Evolutionary conservation across 2,797 vertebrate genomes (phyloP), one percentile per base, ranked within the genome.

Genomic region (Gorsachius magnificus): DNA sequence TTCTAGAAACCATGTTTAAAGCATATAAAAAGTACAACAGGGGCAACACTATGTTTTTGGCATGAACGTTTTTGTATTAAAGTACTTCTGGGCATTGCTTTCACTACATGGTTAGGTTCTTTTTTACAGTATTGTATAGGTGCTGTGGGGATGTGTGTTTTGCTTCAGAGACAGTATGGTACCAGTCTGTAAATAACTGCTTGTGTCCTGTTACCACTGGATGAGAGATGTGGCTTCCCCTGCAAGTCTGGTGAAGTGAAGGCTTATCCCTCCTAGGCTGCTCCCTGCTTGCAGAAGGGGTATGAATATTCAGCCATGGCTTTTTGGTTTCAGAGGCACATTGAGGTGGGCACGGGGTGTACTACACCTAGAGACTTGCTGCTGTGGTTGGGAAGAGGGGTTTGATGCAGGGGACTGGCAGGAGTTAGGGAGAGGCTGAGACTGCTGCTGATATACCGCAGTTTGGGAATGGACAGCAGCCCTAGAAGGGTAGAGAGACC

Each of bases 11-110:
- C 33, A 10, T 1, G 0, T 57, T 50, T 87, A 53, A 84, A 92
- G 16, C 1, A 1, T 45, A n/a, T 46, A 69, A 53, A 78, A 86
- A 57, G 1, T 9, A 2, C 1, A 3, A 35, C 36, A 51, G 43
- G 26, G 53, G 22, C 21, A 58, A 26, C 31, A 71, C 14, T 61
- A 18, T 0, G 4, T 41, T 78, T 87, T 46, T 84, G 60, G 38
- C 60, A 41, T n/a, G 61, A 87, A 43, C 11, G 1, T 36, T 78
- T 90, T 72, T 74, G 33, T 45, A 20, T 93, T 70, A 29, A 58
- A 36, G 25, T 66, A 53, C n/a, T 71, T 75, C 43, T 53, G 6
- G 70, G 12, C 16, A 18, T 35, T 79, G 43, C 21, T 92, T 91
- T 74, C 29, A 33, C 28, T 72, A 9, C 28, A 2, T 20, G 33